A percentile compares a stretch with the other conserved stretches of the same genome.
Conservation (phyloP, 2,797 vertebrate species). For the Propithecus perrieri region DNA sequence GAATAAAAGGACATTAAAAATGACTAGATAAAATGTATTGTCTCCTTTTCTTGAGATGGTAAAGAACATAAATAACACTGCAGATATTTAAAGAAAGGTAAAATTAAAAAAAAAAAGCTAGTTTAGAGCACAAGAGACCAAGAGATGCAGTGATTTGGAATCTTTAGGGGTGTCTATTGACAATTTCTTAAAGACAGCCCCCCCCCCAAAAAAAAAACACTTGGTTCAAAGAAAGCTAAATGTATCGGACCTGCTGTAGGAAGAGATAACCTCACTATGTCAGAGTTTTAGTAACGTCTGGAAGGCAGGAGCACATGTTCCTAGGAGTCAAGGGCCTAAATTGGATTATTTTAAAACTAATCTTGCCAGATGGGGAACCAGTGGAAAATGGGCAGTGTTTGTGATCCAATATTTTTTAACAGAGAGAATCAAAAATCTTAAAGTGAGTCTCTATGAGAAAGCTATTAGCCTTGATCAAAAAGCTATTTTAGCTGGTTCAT, state of each 20-base stretch:
- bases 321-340: too few species aligned
- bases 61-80: neutral
- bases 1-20: neutral
- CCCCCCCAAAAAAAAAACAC: accelerated
- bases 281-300: neutral
- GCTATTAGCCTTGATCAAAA: neutral
- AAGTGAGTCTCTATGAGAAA: neutral
- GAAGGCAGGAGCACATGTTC: neutral
- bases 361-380: neutral
- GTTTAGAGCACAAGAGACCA: neutral
- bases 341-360: neutral
- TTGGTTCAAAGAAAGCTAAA: neutral
- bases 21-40: neutral
- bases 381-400: neutral
- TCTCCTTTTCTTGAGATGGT: neutral
- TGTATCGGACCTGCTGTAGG: accelerated
- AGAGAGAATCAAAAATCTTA: neutral
- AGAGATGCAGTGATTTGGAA: neutral
- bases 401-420: neutral
- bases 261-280: neutral
- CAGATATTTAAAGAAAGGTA: neutral
- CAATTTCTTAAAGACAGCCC: neutral
- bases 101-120: neutral
- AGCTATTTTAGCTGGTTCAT: neutral
- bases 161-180: neutral